A percentile compares a stretch with the other conserved stretches of the same genome.
These are phyloP conservation scores for Sipunculus nudus DNA, from an alignment of 2,888 invertebrate genomes.

Conservation along the genomic window DNA sequence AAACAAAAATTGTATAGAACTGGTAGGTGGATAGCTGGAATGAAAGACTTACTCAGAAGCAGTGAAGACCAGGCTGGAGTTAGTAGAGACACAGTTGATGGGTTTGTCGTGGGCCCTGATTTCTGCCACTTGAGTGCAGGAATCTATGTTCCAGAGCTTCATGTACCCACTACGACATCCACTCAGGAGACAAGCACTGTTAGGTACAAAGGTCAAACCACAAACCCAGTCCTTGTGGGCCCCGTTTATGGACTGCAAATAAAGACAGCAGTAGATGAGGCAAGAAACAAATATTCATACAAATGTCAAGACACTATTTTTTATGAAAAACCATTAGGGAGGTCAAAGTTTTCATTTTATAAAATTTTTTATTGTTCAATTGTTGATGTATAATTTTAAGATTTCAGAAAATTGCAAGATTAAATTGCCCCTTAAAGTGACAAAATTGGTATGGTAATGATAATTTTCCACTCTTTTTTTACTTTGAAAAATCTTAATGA, in stretches of 20 bases:
- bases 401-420: too few species aligned
- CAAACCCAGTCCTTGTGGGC: slow-evolving; percentile 90
- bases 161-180: slow-evolving; percentile 82
- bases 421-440: too few species aligned
- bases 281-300: neutral
- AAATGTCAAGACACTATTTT: too few species aligned
- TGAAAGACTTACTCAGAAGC: slow-evolving; percentile 80
- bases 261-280: neutral
- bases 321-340: too few species aligned
- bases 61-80: slow-evolving; percentile 76
- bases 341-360: too few species aligned
- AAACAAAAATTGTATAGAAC: too few species aligned
- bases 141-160: slow-evolving; percentile 79
- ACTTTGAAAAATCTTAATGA: too few species aligned
- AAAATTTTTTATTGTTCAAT: too few species aligned
- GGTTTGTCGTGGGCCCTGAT: slow-evolving; percentile 76
- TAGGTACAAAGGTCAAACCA: slow-evolving; percentile 74
- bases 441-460: too few species aligned
- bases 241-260: slow-evolving; percentile 75
- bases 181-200: slow-evolving; percentile 73
- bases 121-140: slow-evolving; percentile 75
- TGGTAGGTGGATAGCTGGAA: too few species aligned
- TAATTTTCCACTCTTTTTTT: too few species aligned
- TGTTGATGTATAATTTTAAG: too few species aligned
- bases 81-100: slow-evolving; percentile 77